Evolutionary conservation across 2,113 vertebrate species (phyloP).

Genomic region (Chrysemys picta): DNA sequence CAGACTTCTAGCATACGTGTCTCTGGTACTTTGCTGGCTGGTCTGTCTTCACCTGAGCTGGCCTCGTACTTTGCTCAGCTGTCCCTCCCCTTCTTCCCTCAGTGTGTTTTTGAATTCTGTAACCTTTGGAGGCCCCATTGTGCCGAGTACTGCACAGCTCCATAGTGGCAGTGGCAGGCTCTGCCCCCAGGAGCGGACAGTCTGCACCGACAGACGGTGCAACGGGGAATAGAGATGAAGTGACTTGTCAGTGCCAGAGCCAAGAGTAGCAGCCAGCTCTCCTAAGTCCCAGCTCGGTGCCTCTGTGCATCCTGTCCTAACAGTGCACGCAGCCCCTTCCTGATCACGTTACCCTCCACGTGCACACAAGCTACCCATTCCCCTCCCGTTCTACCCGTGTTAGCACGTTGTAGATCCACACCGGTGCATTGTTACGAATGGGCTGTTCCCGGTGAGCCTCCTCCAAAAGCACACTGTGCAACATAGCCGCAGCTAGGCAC

Average conservation of each 20-base stretch:
- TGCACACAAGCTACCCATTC: background rate
- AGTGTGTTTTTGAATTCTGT: rapidly evolving
- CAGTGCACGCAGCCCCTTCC: rapidly evolving
- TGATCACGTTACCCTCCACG: background rate
- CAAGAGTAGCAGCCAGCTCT: background rate
- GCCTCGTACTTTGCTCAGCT: background rate
- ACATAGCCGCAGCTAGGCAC: background rate
- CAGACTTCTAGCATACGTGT: background rate
- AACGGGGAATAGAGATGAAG: background rate
- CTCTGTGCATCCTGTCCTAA: background rate
- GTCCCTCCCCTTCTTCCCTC: background rate
- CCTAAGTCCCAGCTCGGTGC: rapidly evolving
- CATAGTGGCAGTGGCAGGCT: background rate
- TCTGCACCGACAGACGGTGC: background rate
- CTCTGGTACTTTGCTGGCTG: background rate
- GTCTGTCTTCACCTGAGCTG: background rate
- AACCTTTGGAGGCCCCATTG: background rate
- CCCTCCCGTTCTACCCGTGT: rapidly evolving
- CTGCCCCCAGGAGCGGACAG: background rate
- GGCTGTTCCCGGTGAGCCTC: background rate
- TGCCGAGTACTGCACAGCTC: background rate
- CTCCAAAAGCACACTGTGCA: rapidly evolving
- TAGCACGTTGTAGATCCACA: rapidly evolving
- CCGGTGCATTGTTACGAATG: rapidly evolving
- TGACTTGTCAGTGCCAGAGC: rapidly evolving